These are phyloP conservation scores for Rana temporaria DNA, from an alignment of 2,113 vertebrate species.

Conservation along the genomic window DNA sequence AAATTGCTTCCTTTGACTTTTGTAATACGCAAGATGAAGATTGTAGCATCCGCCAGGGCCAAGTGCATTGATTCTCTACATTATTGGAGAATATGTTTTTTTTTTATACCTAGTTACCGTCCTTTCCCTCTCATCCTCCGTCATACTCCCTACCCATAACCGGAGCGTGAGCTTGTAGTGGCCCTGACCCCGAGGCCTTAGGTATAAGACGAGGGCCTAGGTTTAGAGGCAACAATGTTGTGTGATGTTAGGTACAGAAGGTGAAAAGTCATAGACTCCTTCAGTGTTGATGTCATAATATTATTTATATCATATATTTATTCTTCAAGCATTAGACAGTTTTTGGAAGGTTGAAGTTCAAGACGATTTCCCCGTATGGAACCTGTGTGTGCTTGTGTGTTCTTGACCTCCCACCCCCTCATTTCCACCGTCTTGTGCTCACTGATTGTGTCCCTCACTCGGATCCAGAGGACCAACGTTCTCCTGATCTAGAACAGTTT, in stretches of 20 bases:
- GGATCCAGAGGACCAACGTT: too few species aligned
- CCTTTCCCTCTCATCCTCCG: neutral
- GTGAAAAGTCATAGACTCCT: neutral
- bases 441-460: too few species aligned
- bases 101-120: neutral
- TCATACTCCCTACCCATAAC: too few species aligned
- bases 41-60: neutral
- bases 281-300: neutral
- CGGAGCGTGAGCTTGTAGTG: neutral
- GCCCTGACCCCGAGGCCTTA: constrained; percentile 14
- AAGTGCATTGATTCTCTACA: neutral
- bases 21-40: neutral
- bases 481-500: too few species aligned
- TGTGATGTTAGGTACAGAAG: constrained; percentile 14
- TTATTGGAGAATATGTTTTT: neutral
- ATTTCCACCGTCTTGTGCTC: too few species aligned
- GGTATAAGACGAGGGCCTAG: constrained; percentile 8
- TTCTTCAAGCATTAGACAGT: neutral
- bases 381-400: neutral
- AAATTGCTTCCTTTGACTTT: neutral
- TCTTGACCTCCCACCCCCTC: too few species aligned
- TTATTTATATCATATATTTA: constrained; percentile 48
- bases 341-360: neutral
- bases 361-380: neutral
- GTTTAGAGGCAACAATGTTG: constrained; percentile 9